Evolutionary conservation across 2,797 vertebrate genomes (phyloP).

Genomic region (Erethizon dorsatum): DNA sequence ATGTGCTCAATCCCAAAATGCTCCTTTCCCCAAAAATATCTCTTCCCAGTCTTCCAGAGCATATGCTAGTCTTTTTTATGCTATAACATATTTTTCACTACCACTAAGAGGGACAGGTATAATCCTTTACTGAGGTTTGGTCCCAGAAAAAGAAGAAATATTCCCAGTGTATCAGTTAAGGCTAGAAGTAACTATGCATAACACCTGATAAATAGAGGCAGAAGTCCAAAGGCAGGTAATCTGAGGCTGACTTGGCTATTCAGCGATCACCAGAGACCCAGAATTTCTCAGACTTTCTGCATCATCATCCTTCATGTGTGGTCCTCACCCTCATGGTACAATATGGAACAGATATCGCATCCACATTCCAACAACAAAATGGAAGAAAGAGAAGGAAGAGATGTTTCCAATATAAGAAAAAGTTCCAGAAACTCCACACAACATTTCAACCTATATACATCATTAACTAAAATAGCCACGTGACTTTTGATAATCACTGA

Average conservation of each 20-base stretch:
- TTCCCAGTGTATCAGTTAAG: neutral
- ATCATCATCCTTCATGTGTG: neutral
- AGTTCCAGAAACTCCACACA: neutral
- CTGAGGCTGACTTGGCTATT: neutral
- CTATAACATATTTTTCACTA: neutral
- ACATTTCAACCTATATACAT: neutral
- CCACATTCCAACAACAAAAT: neutral
- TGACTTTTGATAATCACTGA: neutral
- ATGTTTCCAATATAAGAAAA: neutral
- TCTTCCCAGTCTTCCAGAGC: neutral
- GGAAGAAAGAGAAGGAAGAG: neutral
- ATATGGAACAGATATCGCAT: neutral
- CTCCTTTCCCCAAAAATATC: neutral
- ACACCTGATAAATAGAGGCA: neutral
- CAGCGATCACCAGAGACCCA: neutral
- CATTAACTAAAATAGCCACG: neutral
- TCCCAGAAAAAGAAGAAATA: neutral
- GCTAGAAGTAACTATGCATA: neutral
- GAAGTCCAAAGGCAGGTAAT: conserved; percentile 5
- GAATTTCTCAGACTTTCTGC: neutral
- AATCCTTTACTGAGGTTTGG: neutral
- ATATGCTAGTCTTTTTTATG: neutral
- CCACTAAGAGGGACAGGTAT: neutral
- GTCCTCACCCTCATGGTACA: neutral
- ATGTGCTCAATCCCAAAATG: neutral